These are phyloP conservation scores for Aphelinus certus DNA, from an alignment of 1,140 invertebrate species.

Conservation along the genomic window DNA sequence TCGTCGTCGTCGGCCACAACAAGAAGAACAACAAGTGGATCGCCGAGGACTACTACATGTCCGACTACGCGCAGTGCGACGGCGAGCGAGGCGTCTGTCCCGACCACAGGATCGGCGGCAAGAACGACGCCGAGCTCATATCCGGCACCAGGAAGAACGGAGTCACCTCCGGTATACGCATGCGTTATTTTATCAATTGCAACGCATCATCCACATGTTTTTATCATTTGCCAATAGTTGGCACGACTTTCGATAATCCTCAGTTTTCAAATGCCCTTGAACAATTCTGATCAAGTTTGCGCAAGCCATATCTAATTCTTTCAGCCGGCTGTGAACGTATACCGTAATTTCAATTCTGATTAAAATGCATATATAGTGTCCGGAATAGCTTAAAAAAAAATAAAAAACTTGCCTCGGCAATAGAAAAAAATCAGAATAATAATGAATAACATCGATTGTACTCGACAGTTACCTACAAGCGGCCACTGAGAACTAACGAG, in stretches of 20 bases:
- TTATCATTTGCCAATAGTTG: no score
- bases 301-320: no score
- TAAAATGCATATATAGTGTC: no score
- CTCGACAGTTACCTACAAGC: slow-evolving; percentile 43
- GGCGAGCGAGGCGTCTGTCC: slow-evolving; percentile 86
- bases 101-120: slow-evolving; percentile 81
- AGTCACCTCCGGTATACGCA: slow-evolving; percentile 72
- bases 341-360: no score
- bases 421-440: no score
- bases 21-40: slow-evolving; percentile 74
- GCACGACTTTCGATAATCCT: no score
- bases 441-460: background rate
- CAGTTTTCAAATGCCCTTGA: no score
- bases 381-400: background rate
- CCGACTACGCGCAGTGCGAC: slow-evolving; percentile 83
- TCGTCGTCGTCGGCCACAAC: slow-evolving; percentile 85
- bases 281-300: no score
- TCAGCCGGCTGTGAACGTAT: no score
- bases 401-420: no score
- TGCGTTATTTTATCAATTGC: background rate
- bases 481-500: slow-evolving; percentile 81
- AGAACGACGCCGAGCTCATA: slow-evolving; percentile 80
- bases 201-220: no score
- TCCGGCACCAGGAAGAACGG: slow-evolving; percentile 80
- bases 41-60: slow-evolving; percentile 87